Evolutionary conservation across 2,888 invertebrate species (phyloP), one percentile per base, ranked within the genome.

Genomic region (Oligia fasciuncula): DNA sequence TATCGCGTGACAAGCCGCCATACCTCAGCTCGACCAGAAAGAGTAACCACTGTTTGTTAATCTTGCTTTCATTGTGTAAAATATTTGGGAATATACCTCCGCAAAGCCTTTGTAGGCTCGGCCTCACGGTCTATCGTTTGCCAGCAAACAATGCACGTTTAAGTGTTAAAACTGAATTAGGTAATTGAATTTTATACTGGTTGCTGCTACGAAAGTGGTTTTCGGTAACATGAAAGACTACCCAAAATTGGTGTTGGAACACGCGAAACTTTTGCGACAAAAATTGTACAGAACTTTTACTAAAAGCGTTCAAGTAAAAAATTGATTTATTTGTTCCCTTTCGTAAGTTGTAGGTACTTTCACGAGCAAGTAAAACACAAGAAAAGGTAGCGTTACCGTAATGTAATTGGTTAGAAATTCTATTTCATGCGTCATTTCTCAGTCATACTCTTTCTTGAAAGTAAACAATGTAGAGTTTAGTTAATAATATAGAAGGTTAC

Each of bases 1-100:
- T 87, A 93, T 96, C 92, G 95, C 95, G 95, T 96, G 96, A 93
- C 94, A 91, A 85, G 87, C 84, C 85, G 90, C 94, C 92, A 94
- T 95, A 92, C 92, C 89, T 95, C 94, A 95, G 88, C 84, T 84
- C 86, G 88, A 91, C 93, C 90, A 93, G 93, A 94, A 94, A 93
- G 94, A 95, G 95, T 95, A 93, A 93, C 94, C 93, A 92, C 93
- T 90, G 92, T 96, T 96, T 95, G 95, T 94, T 95, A 95, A 95
- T 95, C 95, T 95, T 93, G 91, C 93, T 93, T 94, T 94, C 94
- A 94, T 94, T 95, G 94, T 95, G 92, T 93, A 92, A 94, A 95
- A 94, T 94, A 94, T 94, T 93, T 93, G 91, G 91, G 90, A 91
- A 89, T 90, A 90, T 90, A 91, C 91, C 86, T 83, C 73, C 69